These are phyloP conservation scores for Chymomyza fuscimana DNA, from an alignment of 2,888 invertebrate genomes.

Conservation along the genomic window DNA sequence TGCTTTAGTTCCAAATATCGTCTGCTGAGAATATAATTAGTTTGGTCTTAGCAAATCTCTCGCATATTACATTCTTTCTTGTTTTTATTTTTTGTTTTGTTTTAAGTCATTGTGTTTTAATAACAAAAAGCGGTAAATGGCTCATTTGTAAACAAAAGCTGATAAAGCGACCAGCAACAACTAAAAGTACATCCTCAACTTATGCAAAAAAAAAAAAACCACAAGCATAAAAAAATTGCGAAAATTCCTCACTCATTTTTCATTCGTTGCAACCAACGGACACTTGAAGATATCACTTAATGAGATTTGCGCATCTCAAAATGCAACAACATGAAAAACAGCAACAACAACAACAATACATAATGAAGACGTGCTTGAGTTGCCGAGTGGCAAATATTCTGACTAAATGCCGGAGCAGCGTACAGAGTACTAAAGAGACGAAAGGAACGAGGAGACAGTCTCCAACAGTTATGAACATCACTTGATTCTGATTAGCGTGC, in stretches of 20 bases:
- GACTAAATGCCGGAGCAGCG: neutral
- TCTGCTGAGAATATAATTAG: too few relatives aligned
- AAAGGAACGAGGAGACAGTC: neutral
- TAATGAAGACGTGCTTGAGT: constrained; percentile 71
- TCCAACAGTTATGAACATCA: constrained; percentile 59
- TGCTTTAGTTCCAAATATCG: too few relatives aligned
- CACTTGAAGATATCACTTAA: constrained; percentile 78
- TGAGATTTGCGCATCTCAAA: constrained; percentile 77
- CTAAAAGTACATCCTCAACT: constrained; percentile 17
- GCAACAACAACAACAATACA: constrained; percentile 38
- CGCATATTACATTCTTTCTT: constrained; percentile 12
- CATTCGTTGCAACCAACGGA: constrained; percentile 65
- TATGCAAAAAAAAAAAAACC: constrained; percentile 26
- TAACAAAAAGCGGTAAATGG: constrained; percentile 68
- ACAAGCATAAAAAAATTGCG: constrained; percentile 5
- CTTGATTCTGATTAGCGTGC: constrained; percentile 78
- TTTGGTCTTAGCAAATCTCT: too few relatives aligned
- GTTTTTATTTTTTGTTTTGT: constrained; percentile 14
- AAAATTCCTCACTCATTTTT: constrained; percentile 56
- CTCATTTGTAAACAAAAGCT: constrained; percentile 49
- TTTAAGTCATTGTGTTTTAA: constrained; percentile 40
- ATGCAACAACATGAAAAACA: constrained; percentile 50
- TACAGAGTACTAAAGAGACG: constrained; percentile 10
- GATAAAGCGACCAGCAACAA: constrained; percentile 49
- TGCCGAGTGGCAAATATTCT: constrained; percentile 54